These are phyloP conservation scores for Buphagus erythrorhynchus DNA, from an alignment of 2,797 vertebrate species.

Conservation along the genomic window DNA sequence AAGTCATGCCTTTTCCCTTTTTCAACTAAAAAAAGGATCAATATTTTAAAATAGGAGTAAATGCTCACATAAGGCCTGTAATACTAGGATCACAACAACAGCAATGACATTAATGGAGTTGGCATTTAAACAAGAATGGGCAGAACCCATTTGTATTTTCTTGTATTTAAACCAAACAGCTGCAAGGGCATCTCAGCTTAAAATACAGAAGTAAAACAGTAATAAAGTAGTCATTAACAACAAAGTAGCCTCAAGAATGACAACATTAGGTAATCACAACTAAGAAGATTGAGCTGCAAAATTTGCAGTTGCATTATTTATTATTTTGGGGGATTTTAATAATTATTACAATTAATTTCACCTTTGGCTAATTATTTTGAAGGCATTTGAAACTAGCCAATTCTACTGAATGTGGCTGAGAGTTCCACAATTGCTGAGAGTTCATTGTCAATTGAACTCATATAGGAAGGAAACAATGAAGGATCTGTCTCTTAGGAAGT, in stretches of 20 bases:
- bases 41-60: neutral
- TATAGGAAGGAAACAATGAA: neutral
- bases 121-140: constrained; percentile 1
- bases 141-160: neutral
- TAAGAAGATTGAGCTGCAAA: neutral
- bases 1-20: neutral
- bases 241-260: neutral
- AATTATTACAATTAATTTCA: neutral
- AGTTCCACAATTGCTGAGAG: neutral
- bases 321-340: neutral
- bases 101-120: neutral
- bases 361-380: neutral
- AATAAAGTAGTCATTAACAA: neutral
- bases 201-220: neutral
- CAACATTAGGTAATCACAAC: neutral
- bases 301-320: neutral
- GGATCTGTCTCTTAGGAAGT: neutral
- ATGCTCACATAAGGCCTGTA: neutral
- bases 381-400: neutral
- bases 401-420: neutral
- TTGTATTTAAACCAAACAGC: neutral
- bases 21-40: neutral
- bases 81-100: neutral
- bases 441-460: neutral
- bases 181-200: neutral